phyloP scores from a whole-genome alignment of 2,797 vertebrate species.

The Hybognathus amarus region DNA sequence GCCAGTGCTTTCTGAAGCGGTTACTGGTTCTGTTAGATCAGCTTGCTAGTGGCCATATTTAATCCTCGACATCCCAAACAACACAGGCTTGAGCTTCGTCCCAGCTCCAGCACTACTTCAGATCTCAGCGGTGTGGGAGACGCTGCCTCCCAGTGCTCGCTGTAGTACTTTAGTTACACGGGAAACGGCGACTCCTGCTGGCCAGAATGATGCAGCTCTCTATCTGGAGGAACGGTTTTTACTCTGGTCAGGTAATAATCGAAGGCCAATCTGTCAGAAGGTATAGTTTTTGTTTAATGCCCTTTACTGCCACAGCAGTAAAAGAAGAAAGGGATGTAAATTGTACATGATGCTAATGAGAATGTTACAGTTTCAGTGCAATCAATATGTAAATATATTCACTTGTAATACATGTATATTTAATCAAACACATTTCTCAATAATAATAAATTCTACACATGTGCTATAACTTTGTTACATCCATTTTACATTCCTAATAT shows the following conservation, averaged over 20 bases:
- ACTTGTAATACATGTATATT: background rate
- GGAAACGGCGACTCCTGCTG: slow-evolving; percentile 58
- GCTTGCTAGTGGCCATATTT: slow-evolving; percentile 80
- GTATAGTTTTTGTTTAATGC: background rate
- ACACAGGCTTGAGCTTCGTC: slow-evolving; percentile 61
- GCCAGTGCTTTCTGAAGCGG: slow-evolving; percentile 62
- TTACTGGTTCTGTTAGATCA: slow-evolving; percentile 64
- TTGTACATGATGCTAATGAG: background rate
- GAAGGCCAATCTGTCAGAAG: background rate
- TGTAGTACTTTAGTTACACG: background rate
- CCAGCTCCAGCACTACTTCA: slow-evolving; percentile 53
- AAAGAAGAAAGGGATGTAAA: background rate
- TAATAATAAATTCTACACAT: background rate
- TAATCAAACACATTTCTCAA: background rate
- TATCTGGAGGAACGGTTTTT: background rate
- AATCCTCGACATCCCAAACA: slow-evolving; percentile 75
- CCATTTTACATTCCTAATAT: background rate
- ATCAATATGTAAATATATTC: slow-evolving; percentile 2
- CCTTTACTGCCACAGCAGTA: background rate
- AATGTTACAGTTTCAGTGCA: slow-evolving; percentile 1
- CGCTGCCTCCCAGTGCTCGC: slow-evolving; percentile 30
- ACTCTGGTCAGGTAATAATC: background rate
- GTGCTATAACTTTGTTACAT: background rate
- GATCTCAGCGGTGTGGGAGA: slow-evolving; percentile 53
- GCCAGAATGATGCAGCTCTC: background rate